Evolutionary conservation across 2,113 vertebrate genomes (phyloP).

Genomic region (Amphiprion ocellaris): DNA sequence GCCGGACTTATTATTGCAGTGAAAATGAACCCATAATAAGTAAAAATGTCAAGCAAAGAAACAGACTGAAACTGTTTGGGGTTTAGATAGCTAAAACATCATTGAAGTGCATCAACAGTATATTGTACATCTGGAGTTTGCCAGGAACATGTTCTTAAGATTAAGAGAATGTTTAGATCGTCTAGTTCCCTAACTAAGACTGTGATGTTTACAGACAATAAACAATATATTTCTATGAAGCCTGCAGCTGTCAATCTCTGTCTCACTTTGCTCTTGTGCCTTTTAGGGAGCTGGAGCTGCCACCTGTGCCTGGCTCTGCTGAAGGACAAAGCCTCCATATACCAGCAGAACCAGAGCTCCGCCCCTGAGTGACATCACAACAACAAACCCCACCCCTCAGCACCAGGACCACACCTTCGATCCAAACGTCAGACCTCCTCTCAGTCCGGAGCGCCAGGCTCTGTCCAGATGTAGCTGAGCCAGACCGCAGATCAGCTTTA

Average conservation of each 20-base stretch:
- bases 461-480: conserved; percentile 59
- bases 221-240: not conserved
- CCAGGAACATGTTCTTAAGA: no score
- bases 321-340: conserved; percentile 98
- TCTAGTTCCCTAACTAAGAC: not conserved
- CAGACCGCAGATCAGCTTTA: conserved; percentile 58
- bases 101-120: no score
- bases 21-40: no score
- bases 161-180: no score
- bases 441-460: conserved; percentile 46
- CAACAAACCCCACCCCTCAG: conserved; percentile 1
- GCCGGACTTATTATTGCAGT: no score
- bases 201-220: not conserved
- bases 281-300: conserved; percentile 96
- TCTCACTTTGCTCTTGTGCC: not conserved
- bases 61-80: no score
- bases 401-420: conserved; percentile 26
- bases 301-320: conserved; percentile 96
- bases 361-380: conserved; percentile 79
- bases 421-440: conserved; percentile 53
- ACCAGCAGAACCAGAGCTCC: conserved; percentile 95
- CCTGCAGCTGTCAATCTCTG: not conserved
- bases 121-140: no score
- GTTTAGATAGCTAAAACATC: no score
- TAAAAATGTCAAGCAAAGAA: no score